phyloP scores from a whole-genome alignment of 2,797 vertebrate genomes.

The Acomys russatus region DNA sequence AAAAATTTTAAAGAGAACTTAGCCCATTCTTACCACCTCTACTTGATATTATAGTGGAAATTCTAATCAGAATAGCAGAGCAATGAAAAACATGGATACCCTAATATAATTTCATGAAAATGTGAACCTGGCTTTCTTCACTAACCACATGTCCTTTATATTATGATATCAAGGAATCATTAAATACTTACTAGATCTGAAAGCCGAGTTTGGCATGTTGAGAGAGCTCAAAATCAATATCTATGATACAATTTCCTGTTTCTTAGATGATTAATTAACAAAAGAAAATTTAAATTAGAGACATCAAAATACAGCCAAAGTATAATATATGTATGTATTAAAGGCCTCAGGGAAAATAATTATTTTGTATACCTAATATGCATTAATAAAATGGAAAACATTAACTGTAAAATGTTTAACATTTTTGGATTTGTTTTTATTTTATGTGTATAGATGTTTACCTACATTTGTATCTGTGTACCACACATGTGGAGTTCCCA shows the following conservation, averaged over 20 bases:
- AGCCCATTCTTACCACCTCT: not conserved
- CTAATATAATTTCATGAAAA: not conserved
- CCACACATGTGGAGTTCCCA: not conserved
- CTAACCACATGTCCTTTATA: not conserved
- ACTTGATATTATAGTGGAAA: not conserved
- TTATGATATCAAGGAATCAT: not conserved
- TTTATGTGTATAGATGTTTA: not conserved
- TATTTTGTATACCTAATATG: not conserved
- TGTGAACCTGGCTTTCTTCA: not conserved
- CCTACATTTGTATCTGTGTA: not conserved
- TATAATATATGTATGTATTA: not conserved
- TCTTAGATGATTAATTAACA: not conserved
- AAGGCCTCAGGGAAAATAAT: not conserved
- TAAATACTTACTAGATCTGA: not conserved
- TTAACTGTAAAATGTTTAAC: not conserved
- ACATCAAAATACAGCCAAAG: not conserved
- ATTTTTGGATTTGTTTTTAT: not conserved
- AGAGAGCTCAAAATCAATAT: not conserved
- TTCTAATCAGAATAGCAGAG: not conserved
- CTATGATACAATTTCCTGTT: not conserved
- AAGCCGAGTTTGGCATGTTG: not conserved
- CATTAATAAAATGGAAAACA: not conserved
- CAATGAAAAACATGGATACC: not conserved
- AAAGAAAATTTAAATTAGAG: not conserved
- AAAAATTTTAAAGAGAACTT: not conserved